Conservation (phyloP, 2,888 invertebrate genomes). For the Laothoe populi region DNA sequence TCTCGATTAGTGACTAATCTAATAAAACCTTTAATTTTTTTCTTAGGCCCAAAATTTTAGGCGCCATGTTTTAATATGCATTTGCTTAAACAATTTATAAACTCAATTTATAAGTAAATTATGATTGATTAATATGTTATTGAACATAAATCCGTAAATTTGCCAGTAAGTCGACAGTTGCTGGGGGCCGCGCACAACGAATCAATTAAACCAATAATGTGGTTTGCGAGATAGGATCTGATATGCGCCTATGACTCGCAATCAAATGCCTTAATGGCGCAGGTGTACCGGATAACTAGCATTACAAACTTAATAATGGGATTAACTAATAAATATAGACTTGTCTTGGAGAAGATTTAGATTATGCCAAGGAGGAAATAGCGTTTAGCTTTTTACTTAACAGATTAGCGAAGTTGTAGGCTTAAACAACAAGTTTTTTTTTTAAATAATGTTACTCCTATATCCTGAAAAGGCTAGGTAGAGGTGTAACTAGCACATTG, state of each 20-base stretch:
- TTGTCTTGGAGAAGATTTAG: conserved; percentile 14
- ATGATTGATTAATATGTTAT: neutral
- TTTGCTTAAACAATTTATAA: no score
- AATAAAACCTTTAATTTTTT: no score
- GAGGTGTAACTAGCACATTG: no score
- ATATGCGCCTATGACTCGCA: conserved; percentile 42
- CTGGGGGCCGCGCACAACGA: conserved; percentile 50
- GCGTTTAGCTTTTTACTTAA: neutral
- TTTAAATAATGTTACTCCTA: no score
- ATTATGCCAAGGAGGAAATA: conserved; percentile 3
- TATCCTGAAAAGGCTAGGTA: no score
- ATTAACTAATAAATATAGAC: conserved; percentile 19
- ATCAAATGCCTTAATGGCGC: conserved; percentile 40
- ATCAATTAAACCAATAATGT: conserved; percentile 75
- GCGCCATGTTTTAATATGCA: no score
- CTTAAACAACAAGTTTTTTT: no score
- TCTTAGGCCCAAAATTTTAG: no score
- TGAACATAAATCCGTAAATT: conserved; percentile 50
- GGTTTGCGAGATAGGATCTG: conserved; percentile 43
- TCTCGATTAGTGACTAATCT: no score
- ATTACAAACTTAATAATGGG: conserved; percentile 5
- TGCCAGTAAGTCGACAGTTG: conserved; percentile 47
- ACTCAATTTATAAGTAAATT: no score
- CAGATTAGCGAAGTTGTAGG: neutral
- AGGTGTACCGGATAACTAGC: conserved; percentile 34